Base-by-base conservation (phyloP, 1,140 invertebrate species). In the Drosophila paulistorum region DNA sequence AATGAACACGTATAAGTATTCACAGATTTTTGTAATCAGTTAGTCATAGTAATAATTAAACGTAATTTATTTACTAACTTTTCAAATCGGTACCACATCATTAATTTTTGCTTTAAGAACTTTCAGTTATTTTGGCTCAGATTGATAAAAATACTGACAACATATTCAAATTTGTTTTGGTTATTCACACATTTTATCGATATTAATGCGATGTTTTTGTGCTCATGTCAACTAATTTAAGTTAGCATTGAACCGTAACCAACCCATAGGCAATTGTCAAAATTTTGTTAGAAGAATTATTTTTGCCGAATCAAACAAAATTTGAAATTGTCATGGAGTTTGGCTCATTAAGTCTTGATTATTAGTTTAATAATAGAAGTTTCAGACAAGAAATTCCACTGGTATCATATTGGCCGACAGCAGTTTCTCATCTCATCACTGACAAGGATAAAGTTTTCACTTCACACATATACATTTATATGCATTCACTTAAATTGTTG, bases 361-460 rank as follows among this genome's bases (percentile, higher is more conserved):
- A 74, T 73, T 77, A 66, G 75, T 71, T 77, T 67, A 60, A 48
- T 63, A 62, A 48, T 64, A 64, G 74, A 78, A 45, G 70, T 75
- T 77, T 54, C 41, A 71, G 71, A 20, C 60, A 78, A 60, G 45
- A 68, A 54, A 77, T 72, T 77, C 20, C 9, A 51, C 64, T 63
- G 75, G 74, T 74, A 77, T 77, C 71, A 77, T 74, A 51, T 51
- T 51, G 45, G 45, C 45, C 45, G 20, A 51, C 68, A 74, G 69
- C 66, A 65, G 10, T 3, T 5, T 59, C 57, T 74, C 26, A 64
- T 70, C 68, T 64, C 66, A 71, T 64, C 64, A 63, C 45, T 57
- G 48, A 37, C 68, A 78, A 78, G 76, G 76, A 78, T 68, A 68
- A 78, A 78, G 76, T 78, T 78, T 75, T 51, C 51, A 65, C 57